Evolutionary conservation across 2,888 invertebrate genomes (phyloP).

Genomic region (Melieria picta): DNA sequence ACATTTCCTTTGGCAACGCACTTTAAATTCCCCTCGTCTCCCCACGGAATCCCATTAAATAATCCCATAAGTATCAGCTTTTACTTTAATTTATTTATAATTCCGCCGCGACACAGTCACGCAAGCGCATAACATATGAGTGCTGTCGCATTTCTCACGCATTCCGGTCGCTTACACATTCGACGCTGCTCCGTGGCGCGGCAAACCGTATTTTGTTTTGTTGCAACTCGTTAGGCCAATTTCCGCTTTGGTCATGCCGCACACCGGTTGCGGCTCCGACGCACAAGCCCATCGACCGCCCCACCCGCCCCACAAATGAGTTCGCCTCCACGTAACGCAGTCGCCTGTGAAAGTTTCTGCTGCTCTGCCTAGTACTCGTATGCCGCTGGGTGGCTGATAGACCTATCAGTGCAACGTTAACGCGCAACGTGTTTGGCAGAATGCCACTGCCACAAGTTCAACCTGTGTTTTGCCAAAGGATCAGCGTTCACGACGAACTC

Average conservation of each 20-base stretch:
- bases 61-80: no score
- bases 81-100: no score
- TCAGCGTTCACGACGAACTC: no score
- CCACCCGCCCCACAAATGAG: constrained; percentile 22
- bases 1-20: no score
- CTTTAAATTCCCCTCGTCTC: no score
- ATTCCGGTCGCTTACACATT: neutral
- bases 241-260: constrained; percentile 2
- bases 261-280: constrained; percentile 8
- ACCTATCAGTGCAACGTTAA: constrained; percentile 9
- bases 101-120: neutral
- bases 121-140: constrained; percentile 1
- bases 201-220: neutral
- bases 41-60: no score
- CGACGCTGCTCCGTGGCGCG: no score
- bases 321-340: constrained; percentile 19
- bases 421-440: neutral
- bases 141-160: constrained; percentile 26
- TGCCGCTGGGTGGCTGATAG: neutral
- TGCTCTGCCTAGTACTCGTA: no score
- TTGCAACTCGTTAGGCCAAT: neutral
- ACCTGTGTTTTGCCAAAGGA: no score
- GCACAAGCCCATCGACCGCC: neutral
- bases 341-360: neutral
- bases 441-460: no score